Base-by-base conservation (phyloP, 2,113 vertebrate species). In the Aphyosemion australe region DNA sequence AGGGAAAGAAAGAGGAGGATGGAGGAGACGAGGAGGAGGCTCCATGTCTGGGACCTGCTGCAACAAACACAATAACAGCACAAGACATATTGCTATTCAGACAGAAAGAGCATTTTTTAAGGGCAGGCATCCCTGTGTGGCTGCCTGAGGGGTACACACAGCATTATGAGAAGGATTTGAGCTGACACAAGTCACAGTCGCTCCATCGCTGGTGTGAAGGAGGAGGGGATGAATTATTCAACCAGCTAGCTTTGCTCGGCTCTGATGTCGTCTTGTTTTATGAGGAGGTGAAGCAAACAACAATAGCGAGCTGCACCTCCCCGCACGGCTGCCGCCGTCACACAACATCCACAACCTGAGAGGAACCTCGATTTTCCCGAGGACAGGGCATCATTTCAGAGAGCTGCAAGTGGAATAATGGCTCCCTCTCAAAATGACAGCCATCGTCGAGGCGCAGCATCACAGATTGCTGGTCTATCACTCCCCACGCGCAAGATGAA, bases 141-240 rank as follows among this genome's bases (percentile, higher is more conserved):
- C 70, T 58, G 87, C 89, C 87, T 74, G 74, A 86, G 88, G 84
- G 76, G 51, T 78, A 89, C 87, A 84, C 86, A 82, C 61, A 72
- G 73, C 42, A 60, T 83, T 81, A 87, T 86, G 85, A 91, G 79
- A 43, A 79, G 81, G 82, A 90, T 90, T 86, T 82, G 79, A 88
- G 76, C 72, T 85, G 88, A 91, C 88, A 89, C 79, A 64, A 91
- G 88, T 88, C 89, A 88, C 88, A 87, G 88, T 79, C 80, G 62
- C 82, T 88, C 71, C 76, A 82, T 86, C 78, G 74, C 61, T 46
- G 65, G 63, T 55, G 78, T 56, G 72, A 72, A 76, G 66, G 77
- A 79, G 34, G 83, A 69, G 73, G 63, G 69, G 79, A 87, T 91
- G 79, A 85, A 90, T 89, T 80, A 90, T 90, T 89, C 74, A 90